These are phyloP conservation scores for Passer domesticus DNA, from an alignment of 2,113 vertebrate genomes.

Conservation along the genomic window DNA sequence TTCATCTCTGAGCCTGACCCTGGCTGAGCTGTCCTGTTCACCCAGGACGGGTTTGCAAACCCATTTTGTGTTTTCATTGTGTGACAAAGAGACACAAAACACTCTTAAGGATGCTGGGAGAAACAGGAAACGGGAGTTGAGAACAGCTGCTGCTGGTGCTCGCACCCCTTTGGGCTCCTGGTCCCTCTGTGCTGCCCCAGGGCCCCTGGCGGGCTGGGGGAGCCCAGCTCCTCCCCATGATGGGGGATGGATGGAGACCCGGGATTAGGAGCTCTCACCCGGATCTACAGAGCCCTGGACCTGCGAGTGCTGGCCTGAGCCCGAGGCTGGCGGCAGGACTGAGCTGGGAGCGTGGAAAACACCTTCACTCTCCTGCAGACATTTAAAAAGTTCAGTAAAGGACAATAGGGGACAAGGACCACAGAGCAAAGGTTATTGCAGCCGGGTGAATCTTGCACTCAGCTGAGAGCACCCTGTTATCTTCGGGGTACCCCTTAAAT, in stretches of 20 bases:
- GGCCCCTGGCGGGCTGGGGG: neutral
- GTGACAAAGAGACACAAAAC: neutral
- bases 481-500: too few species aligned
- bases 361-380: too few species aligned
- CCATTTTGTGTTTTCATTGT: neutral
- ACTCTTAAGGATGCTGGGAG: neutral
- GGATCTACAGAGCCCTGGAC: neutral
- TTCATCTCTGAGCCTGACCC: neutral
- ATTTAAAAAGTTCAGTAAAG: too few species aligned
- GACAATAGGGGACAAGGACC: too few species aligned
- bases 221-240: neutral
- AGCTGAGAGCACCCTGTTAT: too few species aligned
- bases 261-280: neutral
- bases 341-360: too few species aligned
- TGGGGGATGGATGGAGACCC: neutral
- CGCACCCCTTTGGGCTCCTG: neutral
- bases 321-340: neutral
- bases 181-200: neutral
- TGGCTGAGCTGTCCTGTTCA: neutral
- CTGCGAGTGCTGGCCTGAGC: neutral
- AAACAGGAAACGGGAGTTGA: neutral
- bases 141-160: neutral
- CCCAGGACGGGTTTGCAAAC: neutral
- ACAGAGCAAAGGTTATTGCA: too few species aligned
- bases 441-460: too few species aligned